phyloP scores from a whole-genome alignment of 2,888 invertebrate species.

The Sarcophaga rosellei region DNA sequence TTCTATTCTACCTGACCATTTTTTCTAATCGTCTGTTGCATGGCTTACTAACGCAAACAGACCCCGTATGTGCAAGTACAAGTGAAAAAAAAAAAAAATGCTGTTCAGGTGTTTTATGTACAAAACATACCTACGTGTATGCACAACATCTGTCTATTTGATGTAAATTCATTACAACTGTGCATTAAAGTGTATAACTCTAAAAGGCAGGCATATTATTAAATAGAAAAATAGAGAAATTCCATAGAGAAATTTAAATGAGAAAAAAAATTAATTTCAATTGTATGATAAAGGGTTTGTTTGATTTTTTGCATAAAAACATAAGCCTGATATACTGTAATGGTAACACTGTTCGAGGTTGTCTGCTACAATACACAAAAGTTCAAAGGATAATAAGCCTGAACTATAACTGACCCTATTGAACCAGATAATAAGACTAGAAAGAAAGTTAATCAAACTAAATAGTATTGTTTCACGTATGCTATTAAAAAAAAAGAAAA shows the following conservation, averaged over 20 bases:
- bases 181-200: constrained; percentile 19
- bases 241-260: neutral
- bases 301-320: too few relatives aligned
- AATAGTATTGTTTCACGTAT: too few relatives aligned
- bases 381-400: too few relatives aligned
- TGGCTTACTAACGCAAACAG: constrained; percentile 22
- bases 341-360: too few relatives aligned
- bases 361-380: too few relatives aligned
- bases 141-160: constrained; percentile 54
- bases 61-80: constrained; percentile 34
- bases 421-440: too few relatives aligned
- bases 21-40: constrained; percentile 37
- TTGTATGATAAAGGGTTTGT: too few relatives aligned
- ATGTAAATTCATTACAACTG: neutral
- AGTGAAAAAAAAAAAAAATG: neutral
- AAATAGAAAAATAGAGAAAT: neutral
- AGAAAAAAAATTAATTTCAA: neutral
- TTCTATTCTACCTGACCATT: constrained; percentile 45
- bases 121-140: neutral
- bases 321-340: too few relatives aligned
- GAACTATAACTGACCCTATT: too few relatives aligned
- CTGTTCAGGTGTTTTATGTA: constrained; percentile 48
- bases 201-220: neutral
- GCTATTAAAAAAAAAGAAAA: too few relatives aligned
- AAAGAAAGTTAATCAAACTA: too few relatives aligned